These are phyloP conservation scores for Drepana arcuata DNA, from an alignment of 1,140 invertebrate species.

Conservation along the genomic window DNA sequence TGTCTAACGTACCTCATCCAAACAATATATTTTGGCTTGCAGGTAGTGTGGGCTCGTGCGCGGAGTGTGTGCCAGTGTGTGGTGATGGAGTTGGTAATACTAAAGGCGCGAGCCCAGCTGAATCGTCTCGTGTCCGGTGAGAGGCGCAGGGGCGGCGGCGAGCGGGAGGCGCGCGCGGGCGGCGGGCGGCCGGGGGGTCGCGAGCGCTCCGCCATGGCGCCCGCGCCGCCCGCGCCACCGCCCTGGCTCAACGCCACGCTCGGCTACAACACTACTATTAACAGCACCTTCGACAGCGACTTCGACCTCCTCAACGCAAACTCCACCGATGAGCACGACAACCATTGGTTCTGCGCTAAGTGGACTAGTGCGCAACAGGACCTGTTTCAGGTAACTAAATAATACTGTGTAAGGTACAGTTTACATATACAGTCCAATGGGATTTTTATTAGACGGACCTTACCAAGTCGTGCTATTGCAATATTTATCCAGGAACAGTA, in stretches of 20 bases:
- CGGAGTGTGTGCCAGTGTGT: constrained; percentile 31
- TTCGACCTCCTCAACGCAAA: constrained; percentile 61
- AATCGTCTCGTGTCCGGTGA: constrained; percentile 52
- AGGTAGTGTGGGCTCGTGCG: constrained; percentile 37
- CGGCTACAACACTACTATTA: constrained; percentile 66
- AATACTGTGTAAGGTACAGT: too few relatives aligned
- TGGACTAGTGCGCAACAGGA: constrained; percentile 88
- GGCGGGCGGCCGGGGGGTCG: constrained; percentile 20
- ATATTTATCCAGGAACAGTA: too few relatives aligned
- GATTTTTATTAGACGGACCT: too few relatives aligned
- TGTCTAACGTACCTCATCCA: too few relatives aligned
- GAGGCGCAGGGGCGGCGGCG: constrained; percentile 18
- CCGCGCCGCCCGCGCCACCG: constrained; percentile 66
- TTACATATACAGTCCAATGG: too few relatives aligned
- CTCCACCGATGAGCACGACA: constrained; percentile 61
- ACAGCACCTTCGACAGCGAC: constrained; percentile 51
- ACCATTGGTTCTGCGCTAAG: constrained; percentile 78
- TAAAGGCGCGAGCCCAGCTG: constrained; percentile 62
- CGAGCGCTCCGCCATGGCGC: constrained; percentile 40
- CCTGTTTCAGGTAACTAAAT: constrained; percentile 78
- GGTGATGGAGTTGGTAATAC: constrained; percentile 68
- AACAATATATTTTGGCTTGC: too few relatives aligned
- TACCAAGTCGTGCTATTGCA: too few relatives aligned
- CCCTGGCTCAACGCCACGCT: constrained; percentile 69
- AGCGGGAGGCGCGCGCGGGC: constrained; percentile 24